Evolutionary conservation across 1,140 invertebrate species (phyloP).

Genomic region (Drosophila ercepeae): DNA sequence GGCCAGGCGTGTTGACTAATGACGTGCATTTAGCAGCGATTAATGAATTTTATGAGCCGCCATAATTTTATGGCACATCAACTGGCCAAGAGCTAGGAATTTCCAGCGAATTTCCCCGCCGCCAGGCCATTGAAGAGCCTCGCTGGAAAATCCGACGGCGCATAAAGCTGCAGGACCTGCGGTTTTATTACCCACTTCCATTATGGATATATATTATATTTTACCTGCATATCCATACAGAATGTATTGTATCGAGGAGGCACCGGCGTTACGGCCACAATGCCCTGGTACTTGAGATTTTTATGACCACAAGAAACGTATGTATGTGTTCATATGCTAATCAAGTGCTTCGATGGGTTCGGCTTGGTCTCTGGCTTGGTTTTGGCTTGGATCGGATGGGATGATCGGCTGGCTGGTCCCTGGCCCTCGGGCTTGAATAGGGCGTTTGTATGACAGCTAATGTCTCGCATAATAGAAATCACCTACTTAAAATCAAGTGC

Average conservation of each 20-base stretch:
- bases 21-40: conserved; percentile 81
- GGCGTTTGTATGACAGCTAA: conserved; percentile 82
- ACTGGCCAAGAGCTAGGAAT: conserved; percentile 47
- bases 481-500: conserved; percentile 82
- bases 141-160: conserved; percentile 34
- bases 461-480: conserved; percentile 82
- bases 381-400: not conserved
- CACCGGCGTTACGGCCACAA: conserved; percentile 70
- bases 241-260: conserved; percentile 9
- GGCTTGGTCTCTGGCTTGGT: not conserved
- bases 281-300: conserved; percentile 72
- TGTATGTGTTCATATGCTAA: conserved; percentile 62
- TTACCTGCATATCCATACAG: conserved; percentile 21
- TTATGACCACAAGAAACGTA: conserved; percentile 41
- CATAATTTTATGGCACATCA: conserved; percentile 82
- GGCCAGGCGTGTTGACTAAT: conserved; percentile 75
- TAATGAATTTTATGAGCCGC: conserved; percentile 79
- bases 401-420: conserved; percentile 11
- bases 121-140: conserved; percentile 56
- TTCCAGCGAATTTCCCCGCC: conserved; percentile 75
- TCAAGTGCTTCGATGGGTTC: conserved; percentile 58
- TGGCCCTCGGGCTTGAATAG: conserved; percentile 71
- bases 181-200: conserved; percentile 68
- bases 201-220: not conserved
- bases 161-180: conserved; percentile 50